phyloP scores from a whole-genome alignment of 37 sponge, comb jelly and placozoan genomes.

The Oscarella lobularis region DNA sequence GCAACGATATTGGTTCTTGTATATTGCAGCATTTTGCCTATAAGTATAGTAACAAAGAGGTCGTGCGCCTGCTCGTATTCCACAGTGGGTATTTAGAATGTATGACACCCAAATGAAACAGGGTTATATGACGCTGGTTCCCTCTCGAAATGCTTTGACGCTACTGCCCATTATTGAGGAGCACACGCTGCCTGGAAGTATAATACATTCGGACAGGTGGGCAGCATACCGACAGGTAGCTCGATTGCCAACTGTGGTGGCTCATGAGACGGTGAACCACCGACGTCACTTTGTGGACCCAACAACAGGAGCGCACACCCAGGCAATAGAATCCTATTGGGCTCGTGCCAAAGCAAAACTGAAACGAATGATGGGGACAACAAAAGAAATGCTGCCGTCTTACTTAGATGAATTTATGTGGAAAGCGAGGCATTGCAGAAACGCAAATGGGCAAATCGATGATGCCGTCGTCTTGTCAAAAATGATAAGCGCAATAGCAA shows the following conservation, averaged over 20 bases:
- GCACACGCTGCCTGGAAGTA: slow-evolving; percentile 27
- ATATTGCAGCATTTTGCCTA: no score
- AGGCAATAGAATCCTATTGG: slow-evolving; percentile 54
- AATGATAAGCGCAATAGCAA: no score
- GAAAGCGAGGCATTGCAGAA: slow-evolving; percentile 28
- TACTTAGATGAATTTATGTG: slow-evolving; percentile 68
- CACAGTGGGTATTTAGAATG: slow-evolving; percentile 62
- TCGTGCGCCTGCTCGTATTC: no score
- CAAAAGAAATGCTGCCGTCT: slow-evolving; percentile 18
- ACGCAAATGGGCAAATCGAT: neutral
- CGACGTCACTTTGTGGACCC: slow-evolving; percentile 36
- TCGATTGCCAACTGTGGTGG: slow-evolving; percentile 15
- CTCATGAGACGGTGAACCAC: slow-evolving; percentile 43
- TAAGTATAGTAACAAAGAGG: slow-evolving; percentile 2
- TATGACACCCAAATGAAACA: slow-evolving; percentile 23
- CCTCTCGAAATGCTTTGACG: slow-evolving; percentile 31
- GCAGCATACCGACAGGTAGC: slow-evolving; percentile 23
- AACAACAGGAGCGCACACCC: slow-evolving; percentile 41
- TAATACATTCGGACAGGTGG: slow-evolving; percentile 43
- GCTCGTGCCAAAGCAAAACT: slow-evolving; percentile 34
- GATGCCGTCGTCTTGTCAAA: no score
- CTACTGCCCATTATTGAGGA: slow-evolving; percentile 42
- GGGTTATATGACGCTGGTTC: slow-evolving; percentile 54
- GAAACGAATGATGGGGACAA: slow-evolving; percentile 42
- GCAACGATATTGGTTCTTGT: no score